These are phyloP conservation scores for Hydractinia symbiolongicarpus DNA, from an alignment of 30 jellyfish, hydroid and myxozoan genomes.

Conservation along the genomic window DNA sequence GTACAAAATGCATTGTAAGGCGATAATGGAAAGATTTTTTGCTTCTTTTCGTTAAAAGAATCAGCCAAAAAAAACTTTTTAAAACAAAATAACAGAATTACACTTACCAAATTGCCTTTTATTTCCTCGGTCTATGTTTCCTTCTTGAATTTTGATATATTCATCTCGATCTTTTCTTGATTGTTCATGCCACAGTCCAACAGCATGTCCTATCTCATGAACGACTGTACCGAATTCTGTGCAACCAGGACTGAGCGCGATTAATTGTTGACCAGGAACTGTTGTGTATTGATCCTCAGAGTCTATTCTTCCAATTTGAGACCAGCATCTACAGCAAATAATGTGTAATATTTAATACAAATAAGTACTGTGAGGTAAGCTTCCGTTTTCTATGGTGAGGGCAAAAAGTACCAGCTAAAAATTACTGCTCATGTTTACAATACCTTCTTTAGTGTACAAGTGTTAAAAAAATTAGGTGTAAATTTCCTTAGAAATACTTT, in stretches of 20 bases:
- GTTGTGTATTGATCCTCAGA: neutral
- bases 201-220: constrained; percentile 98
- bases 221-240: constrained; percentile 66
- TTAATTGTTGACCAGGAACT: constrained; percentile 60
- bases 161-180: constrained; percentile 83
- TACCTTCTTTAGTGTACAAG: too few species aligned
- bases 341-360: too few species aligned
- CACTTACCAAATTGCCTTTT: constrained; percentile 86
- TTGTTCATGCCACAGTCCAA: constrained; percentile 94
- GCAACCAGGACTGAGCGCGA: constrained; percentile 71
- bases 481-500: too few species aligned
- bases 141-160: constrained; percentile 47
- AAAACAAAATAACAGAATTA: neutral
- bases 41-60: neutral
- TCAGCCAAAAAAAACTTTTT: neutral
- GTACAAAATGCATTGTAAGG: too few species aligned
- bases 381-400: too few species aligned
- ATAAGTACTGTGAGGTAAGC: too few species aligned
- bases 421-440: too few species aligned
- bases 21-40: too few species aligned
- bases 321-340: constrained; percentile 64
- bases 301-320: constrained; percentile 80
- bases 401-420: too few species aligned
- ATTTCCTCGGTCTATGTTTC: constrained; percentile 53
- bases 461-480: too few species aligned